Evolutionary conservation across 2,888 invertebrate species (phyloP), one percentile per base, ranked within the genome.

Genomic region (Habroteleia sp.): DNA sequence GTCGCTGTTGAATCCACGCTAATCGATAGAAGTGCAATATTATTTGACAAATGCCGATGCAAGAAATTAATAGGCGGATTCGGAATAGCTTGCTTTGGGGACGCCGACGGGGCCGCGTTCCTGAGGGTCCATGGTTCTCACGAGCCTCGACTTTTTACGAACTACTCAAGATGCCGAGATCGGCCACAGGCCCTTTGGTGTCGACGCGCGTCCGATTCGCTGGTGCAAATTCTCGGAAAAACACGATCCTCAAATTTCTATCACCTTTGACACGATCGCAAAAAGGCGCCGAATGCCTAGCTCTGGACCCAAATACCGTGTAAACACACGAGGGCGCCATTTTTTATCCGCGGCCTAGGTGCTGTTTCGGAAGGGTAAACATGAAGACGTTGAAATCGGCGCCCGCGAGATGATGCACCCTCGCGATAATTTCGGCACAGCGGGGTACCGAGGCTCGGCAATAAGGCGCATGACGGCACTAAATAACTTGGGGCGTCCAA

Each of bases 371-470:
- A 14, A 14, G 20, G 48, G 11, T 33, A 11, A 20, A 10, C 8
- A 50, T 50, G 16, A 44, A 58, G 58, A 79, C 58, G 41, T 58
- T 50, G 13, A 31, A 82, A 31, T 44, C 31, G 44, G 44, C 58
- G 83, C 83, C 83, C 80, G 79, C 81, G 80, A n/a, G n/a, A n/a
- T 78, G 81, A 54, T 81, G 79, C 80, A 80, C 78, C 81, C 83
- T 80, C 76, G 63, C 27, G 60, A 7, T 16, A 10, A 46, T 83
- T 39, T 29, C 41, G 4, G 83, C 84, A 82, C 82, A 83, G 79
- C 82, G 77, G 79, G 82, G 83, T 83, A 83, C 84, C 83, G 81
- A 81, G 79, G 79, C 72, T 79, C 77, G 68, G 82, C 78, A 77
- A 79, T 79, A 69, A 75, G 74, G 52, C 74, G 74, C 77, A 74